Evolutionary conservation across 1,140 invertebrate species (phyloP), one percentile per base, ranked within the genome.

Genomic region (Drosophila equinoxialis): DNA sequence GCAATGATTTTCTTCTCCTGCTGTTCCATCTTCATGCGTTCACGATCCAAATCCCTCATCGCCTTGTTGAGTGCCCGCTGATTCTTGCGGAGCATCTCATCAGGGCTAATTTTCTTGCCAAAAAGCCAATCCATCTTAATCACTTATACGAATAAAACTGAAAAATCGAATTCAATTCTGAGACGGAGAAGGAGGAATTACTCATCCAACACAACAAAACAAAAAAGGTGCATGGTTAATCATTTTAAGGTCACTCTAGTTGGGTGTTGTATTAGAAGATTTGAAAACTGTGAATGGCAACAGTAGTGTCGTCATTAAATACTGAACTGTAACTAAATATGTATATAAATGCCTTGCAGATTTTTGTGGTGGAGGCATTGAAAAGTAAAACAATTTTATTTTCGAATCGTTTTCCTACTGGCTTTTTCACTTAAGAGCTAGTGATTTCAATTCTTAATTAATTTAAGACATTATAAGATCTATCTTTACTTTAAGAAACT

Each of bases 1-100:
- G 95, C 95, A 72, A 99, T 99, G 45, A 99, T 96, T 93, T 99
- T 99, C 92, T 99, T 99, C 92, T 99, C 99, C 91, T 99, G 98
- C 77, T 98, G 97, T 92, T 99, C 99, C 98, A 99, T 99, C 91
- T 98, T 96, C 91, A 95, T 94, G 80, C 96, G 95, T 93, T 99
- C 99, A 60, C 98, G 94, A 90, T 99, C 98, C 59, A 99, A 94
- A 93, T 99, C 99, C 57, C 99, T 93, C 96, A 99, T 99, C 3
- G 99, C 98, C 94, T 99, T 99, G 91, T 98, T 99, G n/a, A 99
- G 94, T 17, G 98, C 98, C 74, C 99, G 94, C 93, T 99, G 98
- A 93, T 99, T 99, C 93, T 99, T 98, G 66, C 98, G 94, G 20
- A 99, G 94, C 97, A 99, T 97, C 93, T 99, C 98, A 90, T 99